phyloP scores from a whole-genome alignment of 2,888 invertebrate species.

The Osmoderma eremita region DNA sequence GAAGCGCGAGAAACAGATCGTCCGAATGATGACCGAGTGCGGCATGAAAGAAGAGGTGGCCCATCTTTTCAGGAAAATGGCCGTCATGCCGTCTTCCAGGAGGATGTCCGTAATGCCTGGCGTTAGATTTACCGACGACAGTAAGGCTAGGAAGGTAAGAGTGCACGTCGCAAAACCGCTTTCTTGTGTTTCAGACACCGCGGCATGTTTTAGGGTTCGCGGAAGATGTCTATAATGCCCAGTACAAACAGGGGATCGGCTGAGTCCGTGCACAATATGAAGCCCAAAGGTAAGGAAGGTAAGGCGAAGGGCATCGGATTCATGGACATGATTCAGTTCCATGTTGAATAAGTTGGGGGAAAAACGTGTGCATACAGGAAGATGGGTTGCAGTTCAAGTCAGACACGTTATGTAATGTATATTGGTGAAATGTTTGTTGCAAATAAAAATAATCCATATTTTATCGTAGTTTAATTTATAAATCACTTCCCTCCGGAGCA shows the following conservation, averaged over 20 bases:
- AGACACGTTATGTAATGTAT: no score
- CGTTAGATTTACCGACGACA: constrained; percentile 48
- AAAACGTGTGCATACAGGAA: no score
- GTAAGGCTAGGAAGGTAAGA: constrained; percentile 18
- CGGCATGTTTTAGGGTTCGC: constrained; percentile 20
- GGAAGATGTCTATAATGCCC: constrained; percentile 45
- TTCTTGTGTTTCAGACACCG: no score
- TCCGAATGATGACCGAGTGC: constrained; percentile 60
- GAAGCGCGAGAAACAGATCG: constrained; percentile 62
- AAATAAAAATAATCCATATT: no score
- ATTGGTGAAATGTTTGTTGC: no score
- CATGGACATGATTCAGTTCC: constrained; percentile 48
- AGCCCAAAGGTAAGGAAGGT: constrained; percentile 6
- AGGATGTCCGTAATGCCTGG: constrained; percentile 66
- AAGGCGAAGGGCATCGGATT: constrained; percentile 45
- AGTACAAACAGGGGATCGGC: constrained; percentile 20
- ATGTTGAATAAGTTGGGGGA: constrained; percentile 9
- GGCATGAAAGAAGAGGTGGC: constrained; percentile 62
- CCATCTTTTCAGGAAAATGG: constrained; percentile 64
- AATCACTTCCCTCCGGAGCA: no score
- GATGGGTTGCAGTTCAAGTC: no score
- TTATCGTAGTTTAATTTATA: no score
- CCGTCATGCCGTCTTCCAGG: constrained; percentile 62
- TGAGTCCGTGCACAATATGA: constrained; percentile 11
- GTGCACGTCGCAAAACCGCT: no score